Evolutionary conservation across 2,797 vertebrate species (phyloP), one percentile per base, ranked within the genome.

Genomic region (Protosalanx chinensis): DNA sequence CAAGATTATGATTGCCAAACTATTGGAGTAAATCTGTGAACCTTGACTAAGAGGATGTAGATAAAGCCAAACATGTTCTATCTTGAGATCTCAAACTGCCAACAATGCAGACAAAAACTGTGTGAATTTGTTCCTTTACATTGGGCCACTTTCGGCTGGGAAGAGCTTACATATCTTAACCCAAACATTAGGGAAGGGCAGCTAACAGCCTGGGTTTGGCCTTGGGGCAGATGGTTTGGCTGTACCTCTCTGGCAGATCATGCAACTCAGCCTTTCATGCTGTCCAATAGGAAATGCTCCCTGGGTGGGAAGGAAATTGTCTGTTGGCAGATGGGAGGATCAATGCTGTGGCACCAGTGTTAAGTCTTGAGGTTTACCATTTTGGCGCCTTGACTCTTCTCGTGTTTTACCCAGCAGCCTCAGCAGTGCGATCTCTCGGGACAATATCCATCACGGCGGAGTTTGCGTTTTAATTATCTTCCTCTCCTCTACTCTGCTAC

Each of bases 281-380:
- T 4, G 27, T 60, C 61, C 64, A 61, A 61, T 56, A 70, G 67
- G 75, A 76, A 59, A 16, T 66, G 20, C 32, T 53, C 65, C 67
- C 57, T 71, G 49, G 32, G 41, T 60, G 68, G 58, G 72, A 29
- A 68, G 60, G 69, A 75, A 72, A 41, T 57, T 6, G 6, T 58
- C 18, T 12, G 30, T 27, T 41, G 49, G 58, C 65, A 73, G 64
- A 62, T 73, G 72, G 64, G 49, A 6, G 63, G 53, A 20, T 20
- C 35, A 60, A 60, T 37, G 56, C 53, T n/a, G 30, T 46, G 57
- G 72, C 57, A 0, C 16, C 60, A 32, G 30, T 53, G 18, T 53
- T 35, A 18, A 32, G 15, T 30, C 6, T 7, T 61, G 59, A 33
- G 29, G 35, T 12, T 35, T 64, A 27, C 65, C 58, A 12, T 13